A percentile compares a stretch with the other conserved stretches of the same genome.
Conservation (phyloP, 2,888 invertebrate species). For the Graphium colonna region DNA sequence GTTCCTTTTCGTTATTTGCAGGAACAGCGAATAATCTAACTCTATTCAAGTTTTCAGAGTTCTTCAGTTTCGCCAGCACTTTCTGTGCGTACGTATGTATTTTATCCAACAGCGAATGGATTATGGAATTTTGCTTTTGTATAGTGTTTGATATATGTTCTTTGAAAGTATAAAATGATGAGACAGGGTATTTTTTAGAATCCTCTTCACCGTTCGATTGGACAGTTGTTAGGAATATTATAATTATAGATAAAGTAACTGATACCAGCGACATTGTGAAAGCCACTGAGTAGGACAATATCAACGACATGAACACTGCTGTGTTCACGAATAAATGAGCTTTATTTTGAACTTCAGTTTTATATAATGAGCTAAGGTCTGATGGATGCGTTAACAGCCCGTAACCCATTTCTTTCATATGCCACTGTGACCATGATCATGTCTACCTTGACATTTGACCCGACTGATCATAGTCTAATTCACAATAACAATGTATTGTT, state of each 20-base stretch:
- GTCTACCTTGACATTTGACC: conserved; percentile 71
- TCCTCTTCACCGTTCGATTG: conserved; percentile 47
- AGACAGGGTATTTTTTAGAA: conserved; percentile 29
- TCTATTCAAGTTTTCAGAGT: conserved; percentile 5
- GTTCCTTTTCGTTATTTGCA: conserved; percentile 27
- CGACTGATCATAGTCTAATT: conserved; percentile 57
- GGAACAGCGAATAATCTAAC: conserved; percentile 13
- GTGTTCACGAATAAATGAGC: conserved; percentile 36
- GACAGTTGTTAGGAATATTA: conserved; percentile 47
- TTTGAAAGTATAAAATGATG: conserved; percentile 54
- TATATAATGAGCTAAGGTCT: conserved; percentile 41
- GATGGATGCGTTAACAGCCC: conserved; percentile 51
- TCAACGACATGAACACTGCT: conserved; percentile 56
- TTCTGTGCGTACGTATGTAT: conserved; percentile 61
- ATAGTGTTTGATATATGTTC: conserved; percentile 56
- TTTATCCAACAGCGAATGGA: conserved; percentile 57
- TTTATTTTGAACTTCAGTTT: conserved; percentile 19
- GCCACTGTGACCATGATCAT: conserved; percentile 5
- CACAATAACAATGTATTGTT: conserved; percentile 35
- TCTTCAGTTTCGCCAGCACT: conserved; percentile 36
- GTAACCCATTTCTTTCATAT: conserved; percentile 36
- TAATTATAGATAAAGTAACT: conserved; percentile 45
- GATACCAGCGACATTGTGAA: conserved; percentile 60
- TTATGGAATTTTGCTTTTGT: conserved; percentile 64
- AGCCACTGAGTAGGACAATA: conserved; percentile 37